These are phyloP conservation scores for Mechanitis mazaeus DNA, from an alignment of 2,888 invertebrate genomes.

Conservation along the genomic window DNA sequence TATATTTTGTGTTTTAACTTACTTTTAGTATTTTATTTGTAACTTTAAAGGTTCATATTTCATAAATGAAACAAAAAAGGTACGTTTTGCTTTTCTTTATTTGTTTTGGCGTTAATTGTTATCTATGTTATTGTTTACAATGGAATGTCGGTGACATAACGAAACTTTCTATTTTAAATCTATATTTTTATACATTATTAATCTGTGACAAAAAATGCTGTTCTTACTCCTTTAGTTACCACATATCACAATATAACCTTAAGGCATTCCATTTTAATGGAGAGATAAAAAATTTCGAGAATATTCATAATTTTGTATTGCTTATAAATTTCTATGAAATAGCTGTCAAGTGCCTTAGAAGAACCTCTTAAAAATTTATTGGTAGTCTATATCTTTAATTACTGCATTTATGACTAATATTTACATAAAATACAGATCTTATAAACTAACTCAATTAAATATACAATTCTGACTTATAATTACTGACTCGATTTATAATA, in stretches of 20 bases:
- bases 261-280: conserved; percentile 47
- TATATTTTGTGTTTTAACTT: no score
- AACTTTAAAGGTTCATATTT: no score
- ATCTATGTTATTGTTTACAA: neutral
- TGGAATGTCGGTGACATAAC: conserved; percentile 5
- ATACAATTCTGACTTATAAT: conserved; percentile 56
- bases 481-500: conserved; percentile 69
- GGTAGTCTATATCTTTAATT: conserved; percentile 13
- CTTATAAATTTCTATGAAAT: no score
- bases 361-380: neutral
- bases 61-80: neutral
- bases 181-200: conserved; percentile 2
- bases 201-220: conserved; percentile 4
- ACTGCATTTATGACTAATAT: conserved; percentile 30
- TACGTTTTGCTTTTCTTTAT: neutral
- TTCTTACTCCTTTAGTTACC: neutral
- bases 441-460: conserved; percentile 35
- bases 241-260: conserved; percentile 56
- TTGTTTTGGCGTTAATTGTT: conserved; percentile 6
- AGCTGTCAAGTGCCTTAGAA: conserved; percentile 3
- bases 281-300: conserved; percentile 6
- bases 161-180: neutral
- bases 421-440: conserved; percentile 34
- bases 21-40: no score
- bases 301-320: no score